Evolutionary conservation across 2,113 vertebrate genomes (phyloP).

Genomic region (Gadus macrocephalus): DNA sequence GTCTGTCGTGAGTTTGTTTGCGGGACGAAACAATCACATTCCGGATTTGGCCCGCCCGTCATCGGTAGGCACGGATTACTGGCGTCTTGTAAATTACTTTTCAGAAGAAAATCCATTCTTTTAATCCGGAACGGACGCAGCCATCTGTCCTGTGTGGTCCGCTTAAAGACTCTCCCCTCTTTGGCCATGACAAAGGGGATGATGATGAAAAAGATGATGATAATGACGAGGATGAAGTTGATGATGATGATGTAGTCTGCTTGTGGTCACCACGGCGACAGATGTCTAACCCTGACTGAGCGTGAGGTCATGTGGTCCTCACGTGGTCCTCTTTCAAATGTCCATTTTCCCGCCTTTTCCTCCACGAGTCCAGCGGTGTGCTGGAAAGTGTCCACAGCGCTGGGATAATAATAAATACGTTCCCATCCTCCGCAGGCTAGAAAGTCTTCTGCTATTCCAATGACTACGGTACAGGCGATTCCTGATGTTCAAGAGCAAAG

Average conservation of each 20-base stretch:
- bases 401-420: background rate
- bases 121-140: slow-evolving; percentile 63
- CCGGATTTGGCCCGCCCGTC: slow-evolving; percentile 40
- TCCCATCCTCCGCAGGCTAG: background rate
- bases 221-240: too few relatives aligned
- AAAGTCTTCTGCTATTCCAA: background rate
- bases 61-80: slow-evolving; percentile 68
- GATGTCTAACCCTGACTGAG: background rate
- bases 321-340: background rate
- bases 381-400: background rate
- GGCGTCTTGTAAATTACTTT: slow-evolving; percentile 75
- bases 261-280: background rate
- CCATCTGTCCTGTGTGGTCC: slow-evolving; percentile 61
- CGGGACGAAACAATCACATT: slow-evolving; percentile 49
- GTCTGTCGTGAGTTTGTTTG: slow-evolving; percentile 34
- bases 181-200: background rate
- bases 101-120: slow-evolving; percentile 74
- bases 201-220: too few relatives aligned
- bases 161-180: background rate
- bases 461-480: background rate
- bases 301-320: too few relatives aligned
- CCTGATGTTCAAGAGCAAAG: background rate
- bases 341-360: background rate
- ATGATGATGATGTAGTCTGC: background rate
- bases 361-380: background rate